Conservation (phyloP, 2,797 vertebrate genomes). For the Numenius phaeopus region DNA sequence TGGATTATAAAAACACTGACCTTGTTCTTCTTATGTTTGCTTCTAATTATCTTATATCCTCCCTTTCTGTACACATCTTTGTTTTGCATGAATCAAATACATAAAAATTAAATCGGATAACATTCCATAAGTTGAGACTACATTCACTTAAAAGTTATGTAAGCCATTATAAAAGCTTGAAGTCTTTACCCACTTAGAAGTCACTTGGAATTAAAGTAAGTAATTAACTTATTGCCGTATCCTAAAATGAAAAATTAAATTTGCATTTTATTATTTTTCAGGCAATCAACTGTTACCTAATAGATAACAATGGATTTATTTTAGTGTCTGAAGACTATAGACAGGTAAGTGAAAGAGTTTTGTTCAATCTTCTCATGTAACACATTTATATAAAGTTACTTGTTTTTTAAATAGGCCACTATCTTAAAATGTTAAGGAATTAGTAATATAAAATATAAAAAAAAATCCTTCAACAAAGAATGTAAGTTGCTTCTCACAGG, state of each 20-base stretch:
- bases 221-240: neutral
- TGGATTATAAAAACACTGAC: neutral
- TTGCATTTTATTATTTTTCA: conserved; percentile 70
- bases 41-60: neutral
- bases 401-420: neutral
- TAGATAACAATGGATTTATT: conserved; percentile 99
- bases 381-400: neutral
- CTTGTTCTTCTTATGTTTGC: neutral
- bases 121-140: neutral
- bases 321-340: conserved; percentile 93
- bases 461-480: neutral
- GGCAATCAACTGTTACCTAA: conserved; percentile 97
- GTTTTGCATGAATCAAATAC: neutral
- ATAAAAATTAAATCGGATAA: neutral
- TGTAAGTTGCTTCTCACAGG: conserved; percentile 14
- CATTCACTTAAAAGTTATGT: neutral
- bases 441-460: neutral
- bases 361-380: neutral
- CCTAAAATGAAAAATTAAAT: neutral
- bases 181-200: neutral
- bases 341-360: conserved; percentile 83
- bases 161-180: neutral
- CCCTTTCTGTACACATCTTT: neutral
- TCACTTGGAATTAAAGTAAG: neutral
- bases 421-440: conserved; percentile 8